phyloP scores from a whole-genome alignment of 2,888 invertebrate genomes.

The Orthosia incerta region DNA sequence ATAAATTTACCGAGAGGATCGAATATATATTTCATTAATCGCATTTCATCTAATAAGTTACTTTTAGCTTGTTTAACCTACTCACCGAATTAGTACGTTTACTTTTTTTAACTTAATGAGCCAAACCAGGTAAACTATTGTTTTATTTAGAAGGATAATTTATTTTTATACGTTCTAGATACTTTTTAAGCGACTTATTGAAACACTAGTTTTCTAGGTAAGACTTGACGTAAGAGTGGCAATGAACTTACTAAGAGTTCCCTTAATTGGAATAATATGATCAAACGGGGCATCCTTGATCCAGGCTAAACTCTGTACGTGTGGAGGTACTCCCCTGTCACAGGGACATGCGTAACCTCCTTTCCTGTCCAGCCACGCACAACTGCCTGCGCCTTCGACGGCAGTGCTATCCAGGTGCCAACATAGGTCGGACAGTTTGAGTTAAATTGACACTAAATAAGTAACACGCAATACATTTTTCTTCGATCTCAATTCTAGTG shows the following conservation, averaged over 20 bases:
- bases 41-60: neutral
- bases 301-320: no score
- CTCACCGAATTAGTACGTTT: neutral
- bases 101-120: neutral
- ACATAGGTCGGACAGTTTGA: no score
- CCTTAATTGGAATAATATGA: neutral
- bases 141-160: neutral
- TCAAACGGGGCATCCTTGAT: no score
- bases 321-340: no score
- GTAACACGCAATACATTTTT: neutral
- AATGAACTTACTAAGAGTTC: neutral
- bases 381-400: no score
- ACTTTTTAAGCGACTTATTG: neutral
- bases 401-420: no score
- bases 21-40: neutral
- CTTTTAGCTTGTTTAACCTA: neutral
- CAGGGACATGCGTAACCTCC: no score
- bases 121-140: conserved; percentile 18
- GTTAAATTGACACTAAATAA: no score
- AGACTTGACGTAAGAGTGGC: neutral
- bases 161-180: neutral
- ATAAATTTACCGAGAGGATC: neutral
- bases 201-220: neutral
- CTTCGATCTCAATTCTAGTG: conserved; percentile 11
- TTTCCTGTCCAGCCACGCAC: no score